These are phyloP conservation scores for Nudaria mundana DNA, from an alignment of 2,888 invertebrate species.

Conservation along the genomic window DNA sequence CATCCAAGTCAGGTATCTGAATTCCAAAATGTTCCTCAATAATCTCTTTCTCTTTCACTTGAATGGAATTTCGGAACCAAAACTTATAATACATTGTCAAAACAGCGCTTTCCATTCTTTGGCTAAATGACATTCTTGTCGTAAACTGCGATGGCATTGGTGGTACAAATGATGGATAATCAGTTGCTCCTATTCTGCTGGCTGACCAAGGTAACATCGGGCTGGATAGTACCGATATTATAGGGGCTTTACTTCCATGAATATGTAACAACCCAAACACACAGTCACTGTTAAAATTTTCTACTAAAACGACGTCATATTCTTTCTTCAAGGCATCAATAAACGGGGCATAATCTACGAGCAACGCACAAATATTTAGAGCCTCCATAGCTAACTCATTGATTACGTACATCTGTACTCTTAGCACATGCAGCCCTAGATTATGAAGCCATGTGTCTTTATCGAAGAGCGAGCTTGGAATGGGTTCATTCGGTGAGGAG, in stretches of 20 bases:
- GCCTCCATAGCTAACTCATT: slow-evolving; percentile 52
- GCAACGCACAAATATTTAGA: slow-evolving; percentile 52
- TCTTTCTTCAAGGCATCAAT: slow-evolving; percentile 55
- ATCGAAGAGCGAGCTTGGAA: slow-evolving; percentile 51
- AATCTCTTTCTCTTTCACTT: slow-evolving; percentile 55
- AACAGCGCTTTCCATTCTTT: slow-evolving; percentile 69
- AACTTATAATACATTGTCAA: slow-evolving; percentile 46
- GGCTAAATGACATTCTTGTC: slow-evolving; percentile 70
- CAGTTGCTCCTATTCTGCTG: slow-evolving; percentile 63
- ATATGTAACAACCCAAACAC: slow-evolving; percentile 81
- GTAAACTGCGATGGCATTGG: slow-evolving; percentile 72
- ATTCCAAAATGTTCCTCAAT: slow-evolving; percentile 69
- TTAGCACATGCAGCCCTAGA: neutral
- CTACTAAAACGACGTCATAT: slow-evolving; percentile 84
- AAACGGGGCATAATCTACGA: slow-evolving; percentile 61
- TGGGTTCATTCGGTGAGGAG: slow-evolving; percentile 47
- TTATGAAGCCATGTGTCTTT: slow-evolving; percentile 31
- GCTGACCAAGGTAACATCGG: slow-evolving; percentile 80
- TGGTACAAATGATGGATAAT: slow-evolving; percentile 78
- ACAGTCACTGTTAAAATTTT: slow-evolving; percentile 84
- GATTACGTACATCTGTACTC: slow-evolving; percentile 45
- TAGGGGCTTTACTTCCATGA: slow-evolving; percentile 74
- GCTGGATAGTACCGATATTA: slow-evolving; percentile 79
- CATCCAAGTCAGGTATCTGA: slow-evolving; percentile 71
- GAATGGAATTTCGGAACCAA: slow-evolving; percentile 56